A percentile compares a stretch with the other conserved stretches of the same genome.
Evolutionary conservation across 2,888 invertebrate species (phyloP).

Genomic region (Globia sparganii): DNA sequence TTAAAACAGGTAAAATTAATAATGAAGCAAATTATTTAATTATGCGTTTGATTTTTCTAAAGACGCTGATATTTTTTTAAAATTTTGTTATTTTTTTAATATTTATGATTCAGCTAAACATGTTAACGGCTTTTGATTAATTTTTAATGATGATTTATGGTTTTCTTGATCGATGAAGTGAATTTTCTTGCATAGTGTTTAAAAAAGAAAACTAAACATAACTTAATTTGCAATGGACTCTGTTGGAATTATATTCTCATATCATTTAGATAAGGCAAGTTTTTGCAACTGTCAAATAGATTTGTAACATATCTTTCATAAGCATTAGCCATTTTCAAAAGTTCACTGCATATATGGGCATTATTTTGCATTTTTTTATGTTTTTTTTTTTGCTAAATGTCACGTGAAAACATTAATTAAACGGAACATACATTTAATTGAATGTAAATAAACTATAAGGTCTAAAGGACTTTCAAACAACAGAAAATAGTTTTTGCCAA

Average conservation of each 20-base stretch:
- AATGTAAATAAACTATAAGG: not conserved
- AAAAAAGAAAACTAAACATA: not conserved
- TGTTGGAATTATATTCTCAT: not conserved
- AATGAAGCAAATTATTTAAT: not conserved
- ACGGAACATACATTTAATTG: not conserved
- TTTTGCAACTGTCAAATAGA: not conserved
- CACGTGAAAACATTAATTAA: not conserved
- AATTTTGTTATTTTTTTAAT: not conserved
- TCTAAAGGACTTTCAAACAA: not conserved
- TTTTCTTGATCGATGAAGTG: not conserved
- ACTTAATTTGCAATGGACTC: not conserved
- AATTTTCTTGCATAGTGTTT: not conserved
- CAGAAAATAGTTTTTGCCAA: not conserved
- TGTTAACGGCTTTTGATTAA: not conserved
- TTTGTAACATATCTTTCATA: not conserved
- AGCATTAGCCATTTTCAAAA: not conserved
- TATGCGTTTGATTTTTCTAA: not conserved
- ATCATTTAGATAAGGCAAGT: not conserved
- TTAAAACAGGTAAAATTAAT: slow-evolving; percentile 74
- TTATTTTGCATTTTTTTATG: not conserved
- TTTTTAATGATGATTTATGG: not conserved
- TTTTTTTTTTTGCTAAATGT: not conserved
- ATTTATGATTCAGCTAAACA: not conserved
- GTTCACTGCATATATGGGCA: not conserved
- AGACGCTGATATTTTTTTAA: not conserved